These are phyloP conservation scores for Agrilus planipennis DNA, from an alignment of 1,140 invertebrate genomes.

Conservation along the genomic window DNA sequence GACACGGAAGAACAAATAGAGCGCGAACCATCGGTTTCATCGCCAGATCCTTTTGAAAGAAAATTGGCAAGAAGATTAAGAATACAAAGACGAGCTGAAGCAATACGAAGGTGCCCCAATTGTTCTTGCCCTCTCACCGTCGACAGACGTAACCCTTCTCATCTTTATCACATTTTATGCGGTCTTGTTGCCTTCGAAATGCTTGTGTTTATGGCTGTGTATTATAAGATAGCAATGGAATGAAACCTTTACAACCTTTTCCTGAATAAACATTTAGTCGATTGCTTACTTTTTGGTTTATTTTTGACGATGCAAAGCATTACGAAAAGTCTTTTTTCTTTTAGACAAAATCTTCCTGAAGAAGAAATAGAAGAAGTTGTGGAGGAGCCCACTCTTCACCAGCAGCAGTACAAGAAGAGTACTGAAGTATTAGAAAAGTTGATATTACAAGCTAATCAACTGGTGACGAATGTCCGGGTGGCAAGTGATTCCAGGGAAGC, in stretches of 20 bases:
- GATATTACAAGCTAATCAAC: conserved; percentile 52
- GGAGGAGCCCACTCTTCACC: conserved; percentile 35
- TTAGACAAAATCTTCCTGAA: conserved; percentile 14
- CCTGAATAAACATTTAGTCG: no score
- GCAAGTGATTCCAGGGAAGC: conserved; percentile 61
- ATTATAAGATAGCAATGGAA: no score
- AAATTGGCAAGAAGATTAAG: conserved; percentile 47
- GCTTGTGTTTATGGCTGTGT: no score
- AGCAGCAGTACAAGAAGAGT: conserved; percentile 46
- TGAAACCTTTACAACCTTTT: no score
- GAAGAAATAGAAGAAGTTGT: conserved; percentile 24
- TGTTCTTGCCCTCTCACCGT: conserved; percentile 1
- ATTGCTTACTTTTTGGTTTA: not conserved
- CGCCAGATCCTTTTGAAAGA: conserved; percentile 44
- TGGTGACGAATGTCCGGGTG: conserved; percentile 58
- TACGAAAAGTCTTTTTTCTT: not conserved
- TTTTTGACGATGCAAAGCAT: not conserved
- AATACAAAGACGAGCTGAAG: conserved; percentile 45
- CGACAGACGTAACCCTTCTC: no score
- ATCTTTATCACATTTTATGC: no score
- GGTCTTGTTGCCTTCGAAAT: no score
- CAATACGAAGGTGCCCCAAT: conserved; percentile 46
- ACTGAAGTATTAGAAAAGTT: conserved; percentile 46
- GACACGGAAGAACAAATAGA: conserved; percentile 7
- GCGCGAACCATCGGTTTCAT: conserved; percentile 23